These are phyloP conservation scores for Drosophila acutilabella DNA, from an alignment of 2,888 invertebrate genomes.

Conservation along the genomic window DNA sequence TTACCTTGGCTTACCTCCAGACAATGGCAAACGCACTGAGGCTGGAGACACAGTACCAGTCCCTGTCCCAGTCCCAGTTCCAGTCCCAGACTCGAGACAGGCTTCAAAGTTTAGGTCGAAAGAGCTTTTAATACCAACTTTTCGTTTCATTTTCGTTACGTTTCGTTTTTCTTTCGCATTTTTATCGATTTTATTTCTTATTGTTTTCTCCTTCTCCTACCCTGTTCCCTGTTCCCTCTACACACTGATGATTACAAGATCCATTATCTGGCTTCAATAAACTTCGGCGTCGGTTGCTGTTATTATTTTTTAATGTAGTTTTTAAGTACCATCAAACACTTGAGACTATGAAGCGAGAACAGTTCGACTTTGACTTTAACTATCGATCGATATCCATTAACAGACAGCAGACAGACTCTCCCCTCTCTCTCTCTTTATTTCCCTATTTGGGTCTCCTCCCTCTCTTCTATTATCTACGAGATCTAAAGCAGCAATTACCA, in stretches of 20 bases:
- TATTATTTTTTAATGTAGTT: conserved; percentile 79
- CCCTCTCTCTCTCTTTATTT: too few species aligned
- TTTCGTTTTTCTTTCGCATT: conserved; percentile 52
- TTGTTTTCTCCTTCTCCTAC: conserved; percentile 57
- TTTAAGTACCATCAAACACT: conserved; percentile 80
- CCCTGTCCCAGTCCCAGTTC: neutral
- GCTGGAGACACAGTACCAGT: conserved; percentile 40
- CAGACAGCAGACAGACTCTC: conserved; percentile 13
- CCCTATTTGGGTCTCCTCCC: neutral
- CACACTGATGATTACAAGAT: conserved; percentile 74
- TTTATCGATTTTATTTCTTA: conserved; percentile 71
- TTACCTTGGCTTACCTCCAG: conserved; percentile 17
- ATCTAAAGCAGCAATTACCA: conserved; percentile 45
- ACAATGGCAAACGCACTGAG: conserved; percentile 22
- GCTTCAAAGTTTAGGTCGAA: conserved; percentile 24
- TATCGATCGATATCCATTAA: conserved; percentile 51
- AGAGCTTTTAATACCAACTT: conserved; percentile 57
- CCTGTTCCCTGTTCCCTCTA: conserved; percentile 6
- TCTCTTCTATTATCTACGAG: neutral
- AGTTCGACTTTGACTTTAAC: conserved; percentile 25
- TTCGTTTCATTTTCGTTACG: conserved; percentile 58
- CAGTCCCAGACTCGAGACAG: conserved; percentile 23
- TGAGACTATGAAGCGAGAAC: conserved; percentile 75
- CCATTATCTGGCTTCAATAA: conserved; percentile 79
- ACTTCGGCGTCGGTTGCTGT: conserved; percentile 65